phyloP scores from a whole-genome alignment of 2,113 vertebrate species.

The Desmodus rotundus region DNA sequence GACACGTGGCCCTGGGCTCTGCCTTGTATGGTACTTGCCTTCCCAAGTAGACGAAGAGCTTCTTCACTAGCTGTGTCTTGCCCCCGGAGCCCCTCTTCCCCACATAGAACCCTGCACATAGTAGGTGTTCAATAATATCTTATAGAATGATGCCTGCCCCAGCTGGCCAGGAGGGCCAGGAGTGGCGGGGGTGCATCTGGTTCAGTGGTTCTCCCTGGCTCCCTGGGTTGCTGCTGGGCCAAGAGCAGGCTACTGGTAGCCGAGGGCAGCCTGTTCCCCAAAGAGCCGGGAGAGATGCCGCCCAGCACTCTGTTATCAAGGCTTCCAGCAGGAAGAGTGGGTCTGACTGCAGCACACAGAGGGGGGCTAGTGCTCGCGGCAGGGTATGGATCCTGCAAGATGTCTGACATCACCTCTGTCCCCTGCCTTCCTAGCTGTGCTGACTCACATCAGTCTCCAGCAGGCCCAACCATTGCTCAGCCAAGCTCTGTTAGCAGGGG shows the following conservation, averaged over 20 bases:
- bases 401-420: accelerated
- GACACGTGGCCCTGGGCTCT: not conserved
- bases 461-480: not conserved
- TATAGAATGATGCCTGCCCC: not conserved
- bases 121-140: not conserved
- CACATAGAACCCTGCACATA: not conserved
- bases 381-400: not conserved
- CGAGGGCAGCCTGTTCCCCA: not conserved
- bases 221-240: not conserved
- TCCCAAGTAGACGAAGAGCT: not conserved
- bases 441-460: not conserved
- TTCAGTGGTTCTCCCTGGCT: not conserved
- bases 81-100: not conserved
- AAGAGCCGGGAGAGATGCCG: not conserved
- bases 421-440: not conserved
- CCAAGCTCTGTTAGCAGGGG: not conserved
- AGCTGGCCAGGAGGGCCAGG: not conserved
- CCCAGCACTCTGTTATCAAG: not conserved
- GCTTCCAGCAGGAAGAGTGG: not conserved
- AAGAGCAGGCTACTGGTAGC: not conserved
- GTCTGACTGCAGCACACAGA: not conserved
- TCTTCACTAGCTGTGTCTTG: not conserved
- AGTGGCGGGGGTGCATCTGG: not conserved
- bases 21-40: not conserved
- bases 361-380: not conserved